Conservation (phyloP, 2,113 vertebrate species). For the Martes martes region DNA sequence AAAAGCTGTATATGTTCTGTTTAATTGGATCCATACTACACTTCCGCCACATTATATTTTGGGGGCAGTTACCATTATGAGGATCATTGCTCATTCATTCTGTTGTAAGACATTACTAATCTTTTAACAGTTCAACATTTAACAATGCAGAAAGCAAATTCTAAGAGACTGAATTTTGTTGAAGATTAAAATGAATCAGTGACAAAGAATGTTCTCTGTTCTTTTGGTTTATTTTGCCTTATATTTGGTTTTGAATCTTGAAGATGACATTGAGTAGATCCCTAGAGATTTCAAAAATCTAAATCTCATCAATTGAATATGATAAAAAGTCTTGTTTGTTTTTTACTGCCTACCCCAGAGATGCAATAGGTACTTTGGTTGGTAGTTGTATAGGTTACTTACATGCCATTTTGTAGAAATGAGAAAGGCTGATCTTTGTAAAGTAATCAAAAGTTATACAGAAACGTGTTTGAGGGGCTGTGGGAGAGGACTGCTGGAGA, state of each 20-base stretch:
- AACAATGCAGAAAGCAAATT: background rate
- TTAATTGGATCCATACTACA: background rate
- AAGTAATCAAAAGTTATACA: background rate
- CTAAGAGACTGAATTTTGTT: conserved; percentile 6
- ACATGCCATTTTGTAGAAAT: background rate
- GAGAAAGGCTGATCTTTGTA: background rate
- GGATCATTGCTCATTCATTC: background rate
- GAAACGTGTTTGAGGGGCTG: background rate
- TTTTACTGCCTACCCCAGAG: background rate
- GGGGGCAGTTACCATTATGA: background rate
- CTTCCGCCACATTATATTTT: background rate
- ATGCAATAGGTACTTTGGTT: background rate
- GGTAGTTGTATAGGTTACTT: background rate
- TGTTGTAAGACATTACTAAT: background rate
- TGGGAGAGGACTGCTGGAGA: background rate
- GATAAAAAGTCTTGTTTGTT: background rate
- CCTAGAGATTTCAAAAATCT: background rate
- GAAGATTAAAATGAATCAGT: background rate
- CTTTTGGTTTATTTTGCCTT: background rate
- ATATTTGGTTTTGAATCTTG: background rate
- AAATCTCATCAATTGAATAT: background rate
- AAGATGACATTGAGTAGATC: background rate
- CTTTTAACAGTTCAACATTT: background rate
- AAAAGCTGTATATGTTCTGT: background rate
- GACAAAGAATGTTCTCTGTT: background rate